These are phyloP conservation scores for Phaethon lepturus DNA, from an alignment of 2,113 vertebrate genomes.

Conservation along the genomic window DNA sequence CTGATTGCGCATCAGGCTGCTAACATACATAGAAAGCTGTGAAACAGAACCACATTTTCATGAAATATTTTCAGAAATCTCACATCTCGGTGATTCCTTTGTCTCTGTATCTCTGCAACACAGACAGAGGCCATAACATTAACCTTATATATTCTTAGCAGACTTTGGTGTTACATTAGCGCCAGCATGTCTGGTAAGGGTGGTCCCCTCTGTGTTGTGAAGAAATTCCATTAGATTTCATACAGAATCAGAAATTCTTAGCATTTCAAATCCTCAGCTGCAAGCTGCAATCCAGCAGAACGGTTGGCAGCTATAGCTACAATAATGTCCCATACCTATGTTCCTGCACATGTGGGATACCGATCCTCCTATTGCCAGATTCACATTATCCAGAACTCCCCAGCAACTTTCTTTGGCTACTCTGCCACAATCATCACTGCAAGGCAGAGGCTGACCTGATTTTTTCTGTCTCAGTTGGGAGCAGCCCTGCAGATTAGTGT, in stretches of 20 bases:
- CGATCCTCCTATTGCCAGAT: not conserved
- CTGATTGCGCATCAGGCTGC: not conserved
- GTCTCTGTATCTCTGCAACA: not conserved
- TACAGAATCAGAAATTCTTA: not conserved
- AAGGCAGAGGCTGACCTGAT: not conserved
- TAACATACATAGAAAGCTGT: not conserved
- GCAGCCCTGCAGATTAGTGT: not conserved
- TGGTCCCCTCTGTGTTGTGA: not conserved
- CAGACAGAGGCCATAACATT: not conserved
- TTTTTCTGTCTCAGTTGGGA: not conserved
- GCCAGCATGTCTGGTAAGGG: rapidly evolving
- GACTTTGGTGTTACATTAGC: not conserved
- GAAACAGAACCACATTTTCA: not conserved
- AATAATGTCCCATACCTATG: not conserved
- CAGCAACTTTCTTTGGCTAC: not conserved
- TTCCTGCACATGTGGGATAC: not conserved
- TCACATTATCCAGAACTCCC: not conserved
- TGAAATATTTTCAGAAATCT: not conserved
- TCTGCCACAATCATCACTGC: not conserved
- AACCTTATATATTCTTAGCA: not conserved
- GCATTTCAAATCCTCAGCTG: not conserved
- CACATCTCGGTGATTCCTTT: not conserved
- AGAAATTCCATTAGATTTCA: not conserved
- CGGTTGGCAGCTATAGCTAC: not conserved
- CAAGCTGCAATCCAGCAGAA: not conserved